Conservation (phyloP, 2,797 vertebrate species). For the Hydrocynus forskahlii region DNA sequence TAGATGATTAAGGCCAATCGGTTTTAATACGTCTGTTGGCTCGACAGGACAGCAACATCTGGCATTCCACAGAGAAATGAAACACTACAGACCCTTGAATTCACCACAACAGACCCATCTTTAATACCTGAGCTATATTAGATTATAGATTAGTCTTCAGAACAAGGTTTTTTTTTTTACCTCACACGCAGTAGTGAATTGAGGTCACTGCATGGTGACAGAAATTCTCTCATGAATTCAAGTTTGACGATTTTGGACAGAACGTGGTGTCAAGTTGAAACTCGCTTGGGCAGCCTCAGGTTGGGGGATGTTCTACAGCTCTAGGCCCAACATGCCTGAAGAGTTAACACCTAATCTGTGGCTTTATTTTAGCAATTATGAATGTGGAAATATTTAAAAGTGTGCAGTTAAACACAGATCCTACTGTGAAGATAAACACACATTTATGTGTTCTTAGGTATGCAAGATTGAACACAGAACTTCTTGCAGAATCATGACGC, state of each 20-base stretch:
- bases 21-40: slow-evolving; percentile 43
- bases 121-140: slow-evolving; percentile 10
- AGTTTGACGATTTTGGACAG: background rate
- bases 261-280: slow-evolving; percentile 5
- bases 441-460: background rate
- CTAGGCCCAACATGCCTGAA: slow-evolving; percentile 19
- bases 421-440: background rate
- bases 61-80: slow-evolving; percentile 32
- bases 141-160: slow-evolving; percentile 2
- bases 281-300: background rate
- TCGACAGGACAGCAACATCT: slow-evolving; percentile 51
- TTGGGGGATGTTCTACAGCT: background rate
- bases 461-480: background rate
- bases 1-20: slow-evolving; percentile 51
- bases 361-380: background rate
- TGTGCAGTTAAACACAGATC: background rate
- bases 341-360: slow-evolving; percentile 5
- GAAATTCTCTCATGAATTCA: background rate
- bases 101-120: background rate
- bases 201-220: background rate
- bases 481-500: background rate
- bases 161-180: background rate
- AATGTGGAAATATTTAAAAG: background rate
- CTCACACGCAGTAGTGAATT: background rate
- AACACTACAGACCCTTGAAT: background rate